A percentile compares a stretch with the other conserved stretches of the same genome.
Evolutionary conservation across 1,140 invertebrate genomes (phyloP).

Genomic region (Saccostrea echinata): DNA sequence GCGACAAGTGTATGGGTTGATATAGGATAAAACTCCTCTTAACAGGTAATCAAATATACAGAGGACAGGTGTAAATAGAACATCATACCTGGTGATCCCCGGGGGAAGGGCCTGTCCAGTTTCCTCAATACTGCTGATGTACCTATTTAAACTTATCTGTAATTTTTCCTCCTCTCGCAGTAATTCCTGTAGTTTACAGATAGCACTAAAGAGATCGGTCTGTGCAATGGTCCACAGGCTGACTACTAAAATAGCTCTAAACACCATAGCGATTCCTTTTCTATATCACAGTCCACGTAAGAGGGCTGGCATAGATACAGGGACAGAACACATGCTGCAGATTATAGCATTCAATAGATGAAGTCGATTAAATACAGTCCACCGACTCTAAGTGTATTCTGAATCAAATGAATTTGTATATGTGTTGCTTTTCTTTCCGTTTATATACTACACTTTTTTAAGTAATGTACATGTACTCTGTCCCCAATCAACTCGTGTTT

Average conservation of each 20-base stretch:
- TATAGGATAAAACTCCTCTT: too few species aligned
- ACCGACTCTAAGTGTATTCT: too few species aligned
- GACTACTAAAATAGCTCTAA: not conserved
- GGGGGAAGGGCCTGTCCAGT: not conserved
- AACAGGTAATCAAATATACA: too few species aligned
- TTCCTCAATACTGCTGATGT: conserved; percentile 2
- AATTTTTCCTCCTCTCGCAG: conserved; percentile 1
- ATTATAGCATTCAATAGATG: not conserved
- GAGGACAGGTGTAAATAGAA: not conserved
- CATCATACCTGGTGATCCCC: not conserved
- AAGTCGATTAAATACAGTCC: too few species aligned
- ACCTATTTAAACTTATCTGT: conserved; percentile 13
- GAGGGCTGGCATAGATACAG: not conserved
- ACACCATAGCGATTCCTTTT: not conserved
- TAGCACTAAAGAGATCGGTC: not conserved
- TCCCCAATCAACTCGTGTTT: too few species aligned
- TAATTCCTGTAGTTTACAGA: conserved; percentile 14
- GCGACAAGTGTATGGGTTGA: too few species aligned
- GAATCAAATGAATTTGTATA: too few species aligned
- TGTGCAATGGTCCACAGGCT: not conserved
- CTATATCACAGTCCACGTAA: not conserved
- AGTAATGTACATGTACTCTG: too few species aligned
- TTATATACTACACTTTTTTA: too few species aligned
- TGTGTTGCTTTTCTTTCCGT: too few species aligned
- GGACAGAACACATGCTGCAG: not conserved